Evolutionary conservation across 2,113 vertebrate genomes (phyloP).

Genomic region (Oryzias javanicus): DNA sequence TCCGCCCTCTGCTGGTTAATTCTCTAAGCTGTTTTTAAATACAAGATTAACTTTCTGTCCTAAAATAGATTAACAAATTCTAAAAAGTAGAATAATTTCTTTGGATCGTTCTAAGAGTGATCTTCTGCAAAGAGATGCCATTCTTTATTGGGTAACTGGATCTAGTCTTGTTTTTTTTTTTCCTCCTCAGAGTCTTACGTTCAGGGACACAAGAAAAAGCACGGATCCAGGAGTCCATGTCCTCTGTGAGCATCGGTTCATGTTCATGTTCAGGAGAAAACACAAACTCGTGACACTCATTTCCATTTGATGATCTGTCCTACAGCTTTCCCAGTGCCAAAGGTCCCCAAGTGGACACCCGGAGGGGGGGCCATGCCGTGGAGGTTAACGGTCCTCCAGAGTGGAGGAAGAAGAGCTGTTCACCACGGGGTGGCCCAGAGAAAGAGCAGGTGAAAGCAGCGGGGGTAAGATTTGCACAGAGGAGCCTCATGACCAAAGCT

Average conservation of each 20-base stretch:
- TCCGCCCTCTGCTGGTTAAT: too few relatives aligned
- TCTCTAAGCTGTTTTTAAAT: too few relatives aligned
- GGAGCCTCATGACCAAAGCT: too few relatives aligned
- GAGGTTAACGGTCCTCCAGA: conserved; percentile 84
- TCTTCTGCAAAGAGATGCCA: too few relatives aligned
- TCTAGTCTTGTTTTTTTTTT: neutral
- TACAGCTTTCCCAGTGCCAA: conserved; percentile 62
- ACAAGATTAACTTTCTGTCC: too few relatives aligned
- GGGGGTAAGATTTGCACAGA: too few relatives aligned
- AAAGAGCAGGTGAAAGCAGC: conserved; percentile 78
- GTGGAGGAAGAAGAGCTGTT: conserved; percentile 80
- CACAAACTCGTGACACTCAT: neutral
- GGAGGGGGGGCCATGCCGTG: conserved; percentile 62
- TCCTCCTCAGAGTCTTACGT: conserved; percentile 75
- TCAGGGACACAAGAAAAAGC: conserved; percentile 85
- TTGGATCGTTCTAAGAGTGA: too few relatives aligned
- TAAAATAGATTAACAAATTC: too few relatives aligned
- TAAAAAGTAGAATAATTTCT: too few relatives aligned
- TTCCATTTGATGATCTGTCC: neutral
- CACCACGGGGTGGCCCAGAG: conserved; percentile 72
- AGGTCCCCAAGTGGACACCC: conserved; percentile 76
- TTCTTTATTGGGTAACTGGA: too few relatives aligned
- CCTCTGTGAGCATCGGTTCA: conserved; percentile 71
- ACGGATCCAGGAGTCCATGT: conserved; percentile 80
- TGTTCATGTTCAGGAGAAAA: neutral